phyloP scores from a whole-genome alignment of 2,113 vertebrate genomes.

The Athene noctua region DNA sequence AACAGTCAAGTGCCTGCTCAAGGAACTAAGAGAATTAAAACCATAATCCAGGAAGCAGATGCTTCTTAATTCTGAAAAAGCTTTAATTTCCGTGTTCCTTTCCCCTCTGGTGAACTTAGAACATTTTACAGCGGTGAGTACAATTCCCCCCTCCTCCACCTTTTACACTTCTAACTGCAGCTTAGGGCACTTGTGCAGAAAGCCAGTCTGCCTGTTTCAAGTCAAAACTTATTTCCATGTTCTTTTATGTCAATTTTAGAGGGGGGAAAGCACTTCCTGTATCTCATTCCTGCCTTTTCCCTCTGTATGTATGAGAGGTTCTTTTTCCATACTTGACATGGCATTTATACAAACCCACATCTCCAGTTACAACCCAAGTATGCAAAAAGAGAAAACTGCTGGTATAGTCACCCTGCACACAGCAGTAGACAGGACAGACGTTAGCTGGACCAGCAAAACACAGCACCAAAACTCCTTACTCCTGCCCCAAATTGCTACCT shows the following conservation, averaged over 20 bases:
- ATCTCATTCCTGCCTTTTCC: background rate
- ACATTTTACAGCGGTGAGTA: background rate
- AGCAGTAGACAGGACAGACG: background rate
- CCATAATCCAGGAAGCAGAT: background rate
- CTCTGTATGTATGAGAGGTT: background rate
- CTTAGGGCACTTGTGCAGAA: background rate
- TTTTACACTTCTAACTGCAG: background rate
- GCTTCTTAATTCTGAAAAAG: background rate
- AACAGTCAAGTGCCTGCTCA: background rate
- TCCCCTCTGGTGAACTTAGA: background rate
- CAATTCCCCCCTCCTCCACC: accelerated
- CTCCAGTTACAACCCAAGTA: background rate
- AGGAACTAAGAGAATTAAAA: background rate
- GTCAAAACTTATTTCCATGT: background rate
- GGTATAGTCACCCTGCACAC: background rate
- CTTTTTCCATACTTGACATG: background rate
- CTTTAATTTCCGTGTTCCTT: background rate
- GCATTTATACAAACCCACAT: background rate
- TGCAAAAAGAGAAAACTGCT: background rate
- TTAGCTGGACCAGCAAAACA: background rate
- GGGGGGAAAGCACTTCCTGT: background rate
- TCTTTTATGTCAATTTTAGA: background rate
- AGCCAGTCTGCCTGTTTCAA: background rate
- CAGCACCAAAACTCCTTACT: background rate
- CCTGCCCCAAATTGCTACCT: background rate